phyloP scores from a whole-genome alignment of 1,140 invertebrate species.

The Tribolium madens region DNA sequence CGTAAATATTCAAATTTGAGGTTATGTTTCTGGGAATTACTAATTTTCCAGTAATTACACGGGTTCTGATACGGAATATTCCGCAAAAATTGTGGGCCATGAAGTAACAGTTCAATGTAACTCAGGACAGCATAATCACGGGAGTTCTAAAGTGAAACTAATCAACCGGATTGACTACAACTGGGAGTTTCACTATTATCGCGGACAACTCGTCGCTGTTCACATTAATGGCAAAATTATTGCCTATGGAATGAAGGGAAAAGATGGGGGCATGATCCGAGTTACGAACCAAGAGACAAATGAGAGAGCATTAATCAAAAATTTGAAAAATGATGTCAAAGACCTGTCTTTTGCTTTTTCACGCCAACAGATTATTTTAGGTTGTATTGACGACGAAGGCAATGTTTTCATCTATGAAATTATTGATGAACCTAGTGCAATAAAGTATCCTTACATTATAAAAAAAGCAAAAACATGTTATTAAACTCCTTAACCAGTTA shows the following conservation, averaged over 20 bases:
- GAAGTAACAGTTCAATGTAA: slow-evolving; percentile 80
- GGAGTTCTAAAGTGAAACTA: slow-evolving; percentile 89
- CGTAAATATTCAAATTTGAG: slow-evolving; percentile 38
- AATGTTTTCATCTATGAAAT: slow-evolving; percentile 87
- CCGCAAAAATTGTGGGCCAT: slow-evolving; percentile 74
- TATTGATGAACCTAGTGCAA: slow-evolving; percentile 71
- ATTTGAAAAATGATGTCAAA: slow-evolving; percentile 85
- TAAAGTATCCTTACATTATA: slow-evolving; percentile 68
- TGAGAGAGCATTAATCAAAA: slow-evolving; percentile 85
- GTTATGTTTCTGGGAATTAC: slow-evolving; percentile 48
- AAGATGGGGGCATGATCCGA: slow-evolving; percentile 82
- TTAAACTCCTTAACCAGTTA: slow-evolving; percentile 16
- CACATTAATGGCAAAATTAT: slow-evolving; percentile 88
- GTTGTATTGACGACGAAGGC: slow-evolving; percentile 86
- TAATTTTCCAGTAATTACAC: slow-evolving; percentile 74
- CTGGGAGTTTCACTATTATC: slow-evolving; percentile 90
- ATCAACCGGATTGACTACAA: slow-evolving; percentile 92
- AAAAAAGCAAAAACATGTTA: neutral
- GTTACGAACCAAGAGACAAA: slow-evolving; percentile 82
- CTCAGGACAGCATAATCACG: slow-evolving; percentile 77
- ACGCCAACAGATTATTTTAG: slow-evolving; percentile 80
- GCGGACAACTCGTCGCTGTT: slow-evolving; percentile 88
- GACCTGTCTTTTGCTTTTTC: slow-evolving; percentile 92
- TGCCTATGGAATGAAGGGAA: slow-evolving; percentile 90
- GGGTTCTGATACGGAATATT: slow-evolving; percentile 77